phyloP scores from a whole-genome alignment of 2,888 invertebrate genomes.

The Chymomyza caudatula region DNA sequence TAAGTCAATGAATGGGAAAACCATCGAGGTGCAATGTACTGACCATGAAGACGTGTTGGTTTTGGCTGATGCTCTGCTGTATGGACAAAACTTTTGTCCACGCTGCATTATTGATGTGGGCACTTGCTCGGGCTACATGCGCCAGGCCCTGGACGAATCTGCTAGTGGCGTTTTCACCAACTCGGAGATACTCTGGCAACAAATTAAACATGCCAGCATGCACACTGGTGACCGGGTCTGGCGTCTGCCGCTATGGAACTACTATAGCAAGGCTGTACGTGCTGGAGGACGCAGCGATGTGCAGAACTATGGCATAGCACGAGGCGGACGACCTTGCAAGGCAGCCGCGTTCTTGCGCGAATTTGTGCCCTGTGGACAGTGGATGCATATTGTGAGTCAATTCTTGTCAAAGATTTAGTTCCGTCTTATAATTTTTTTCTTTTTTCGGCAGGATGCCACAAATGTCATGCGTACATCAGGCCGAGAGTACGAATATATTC shows the following conservation, averaged over 20 bases:
- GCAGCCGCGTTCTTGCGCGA: conserved; percentile 87
- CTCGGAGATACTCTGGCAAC: too few relatives aligned
- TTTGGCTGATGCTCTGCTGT: conserved; percentile 87
- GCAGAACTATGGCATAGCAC: conserved; percentile 79
- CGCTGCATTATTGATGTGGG: too few relatives aligned
- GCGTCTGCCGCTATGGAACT: conserved; percentile 89
- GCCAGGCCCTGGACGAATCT: conserved; percentile 82
- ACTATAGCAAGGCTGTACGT: conserved; percentile 79
- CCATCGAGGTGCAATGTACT: conserved; percentile 83
- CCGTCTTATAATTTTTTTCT: too few relatives aligned
- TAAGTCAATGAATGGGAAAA: conserved; percentile 86
- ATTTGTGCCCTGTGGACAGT: conserved; percentile 84
- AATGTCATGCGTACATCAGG: conserved; percentile 86
- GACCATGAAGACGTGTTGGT: conserved; percentile 88
- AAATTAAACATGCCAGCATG: too few relatives aligned
- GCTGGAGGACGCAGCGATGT: conserved; percentile 78
- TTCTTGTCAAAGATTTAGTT: background rate
- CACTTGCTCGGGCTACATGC: conserved; percentile 86
- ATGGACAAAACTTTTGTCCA: conserved; percentile 83
- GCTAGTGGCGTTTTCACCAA: conserved; percentile 88
- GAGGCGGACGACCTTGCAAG: conserved; percentile 80
- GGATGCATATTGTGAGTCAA: conserved; percentile 85
- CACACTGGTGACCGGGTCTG: too few relatives aligned
- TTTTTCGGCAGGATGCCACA: conserved; percentile 80
- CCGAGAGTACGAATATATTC: conserved; percentile 81